Evolutionary conservation across 1,140 invertebrate species (phyloP).

Genomic region (Globodera rostochiensis): DNA sequence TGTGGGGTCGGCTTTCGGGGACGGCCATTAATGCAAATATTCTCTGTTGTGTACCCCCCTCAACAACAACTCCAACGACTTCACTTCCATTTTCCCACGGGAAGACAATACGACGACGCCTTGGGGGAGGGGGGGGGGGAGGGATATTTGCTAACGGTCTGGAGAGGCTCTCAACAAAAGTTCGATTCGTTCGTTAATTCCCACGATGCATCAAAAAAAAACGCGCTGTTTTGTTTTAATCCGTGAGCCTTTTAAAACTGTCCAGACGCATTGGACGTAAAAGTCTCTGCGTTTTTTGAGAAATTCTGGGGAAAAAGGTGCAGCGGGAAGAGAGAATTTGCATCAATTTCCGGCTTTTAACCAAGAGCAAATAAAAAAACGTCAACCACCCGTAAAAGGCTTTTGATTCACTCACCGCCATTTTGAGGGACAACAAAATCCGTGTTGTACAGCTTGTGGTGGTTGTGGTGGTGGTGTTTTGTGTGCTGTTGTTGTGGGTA

Average conservation of each 20-base stretch:
- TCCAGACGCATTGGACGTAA: no score
- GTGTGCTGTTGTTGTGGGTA: neutral
- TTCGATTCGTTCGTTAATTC: neutral
- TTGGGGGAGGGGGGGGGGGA: no score
- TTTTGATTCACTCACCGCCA: neutral
- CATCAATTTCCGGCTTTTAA: conserved; percentile 5
- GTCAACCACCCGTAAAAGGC: neutral
- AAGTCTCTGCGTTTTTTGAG: neutral
- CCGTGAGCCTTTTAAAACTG: neutral
- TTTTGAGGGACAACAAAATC: neutral
- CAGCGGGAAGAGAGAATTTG: neutral
- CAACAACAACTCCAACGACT: neutral
- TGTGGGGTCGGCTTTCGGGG: no score
- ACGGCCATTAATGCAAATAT: conserved; percentile 15
- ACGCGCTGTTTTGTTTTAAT: neutral
- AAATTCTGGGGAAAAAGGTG: neutral
- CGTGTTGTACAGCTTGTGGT: conserved; percentile 6
- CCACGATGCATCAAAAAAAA: neutral
- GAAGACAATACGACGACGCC: neutral
- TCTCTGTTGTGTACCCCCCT: neutral
- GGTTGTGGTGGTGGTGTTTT: neutral
- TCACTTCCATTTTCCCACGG: neutral
- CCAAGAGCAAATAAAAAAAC: neutral
- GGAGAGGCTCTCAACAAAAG: neutral
- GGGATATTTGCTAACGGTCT: neutral